Evolutionary conservation across 1,140 invertebrate species (phyloP), one percentile per base, ranked within the genome.

Genomic region (Rhopalosiphum maidis): DNA sequence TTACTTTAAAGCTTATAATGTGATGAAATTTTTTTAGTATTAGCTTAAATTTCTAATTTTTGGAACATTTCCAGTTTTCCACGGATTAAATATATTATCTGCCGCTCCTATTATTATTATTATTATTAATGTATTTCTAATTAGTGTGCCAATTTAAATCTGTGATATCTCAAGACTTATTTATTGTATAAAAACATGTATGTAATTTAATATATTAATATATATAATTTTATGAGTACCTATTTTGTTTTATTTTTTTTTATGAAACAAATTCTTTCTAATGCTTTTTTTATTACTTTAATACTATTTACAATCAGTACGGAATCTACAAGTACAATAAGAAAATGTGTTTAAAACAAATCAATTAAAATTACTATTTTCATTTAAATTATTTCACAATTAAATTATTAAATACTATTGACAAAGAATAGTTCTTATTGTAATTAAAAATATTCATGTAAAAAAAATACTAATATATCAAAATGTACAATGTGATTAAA

Each of bases 131-230:
- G 46, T 51, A 88, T 88, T 88, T 8, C 30, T 18, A 48, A 88
- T 88, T n/a, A 23, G 22, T 25, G 23, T 43, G 11, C 21, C 30
- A 51, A 41, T 90, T 90, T 77, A 68, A 91, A 82, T 46, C 90
- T 91, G 90, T 91, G 90, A 91, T 91, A 91, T 18, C 60, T 82
- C 18, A 48, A 90, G 54, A 60, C 88, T 55, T 43, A 23, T 91
- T 37, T 77, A 46, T 82, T 91, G n/a, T 68, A 46, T 77, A 68
- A 91, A 21, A 41, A 48, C 37, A 77, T 68, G 55, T 77, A 77
- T 68, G 60, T 82, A 68, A 55, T 43, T 54, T 60, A 60, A 60
- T 60, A 77, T 18, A 91, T 41, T 43, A 60, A 90, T 46, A 35
- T 48, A 91, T 48, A 18, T 41, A 15, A 18, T 77, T 77, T 77